A percentile compares a stretch with the other conserved stretches of the same genome.
Evolutionary conservation across 2,113 vertebrate genomes (phyloP).

Genomic region (Paramisgurnus dabryanus): DNA sequence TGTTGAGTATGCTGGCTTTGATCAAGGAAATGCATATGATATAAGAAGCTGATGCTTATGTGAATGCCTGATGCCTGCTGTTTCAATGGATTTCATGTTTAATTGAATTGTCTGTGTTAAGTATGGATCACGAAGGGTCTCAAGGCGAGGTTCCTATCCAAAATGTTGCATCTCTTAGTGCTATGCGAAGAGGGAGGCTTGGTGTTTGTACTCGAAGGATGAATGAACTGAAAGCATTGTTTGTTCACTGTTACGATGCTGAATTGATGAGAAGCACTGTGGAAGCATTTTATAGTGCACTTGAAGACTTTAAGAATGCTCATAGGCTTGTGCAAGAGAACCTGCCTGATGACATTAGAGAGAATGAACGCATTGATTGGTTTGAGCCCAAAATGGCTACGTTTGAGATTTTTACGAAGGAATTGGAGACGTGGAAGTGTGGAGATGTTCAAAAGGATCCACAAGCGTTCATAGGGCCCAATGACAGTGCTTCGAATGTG

Average conservation of each 20-base stretch:
- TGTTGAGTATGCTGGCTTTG: background rate
- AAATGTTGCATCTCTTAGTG: background rate
- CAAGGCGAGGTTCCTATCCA: background rate
- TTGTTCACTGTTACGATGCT: background rate
- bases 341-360: background rate
- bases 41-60: background rate
- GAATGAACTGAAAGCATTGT: background rate
- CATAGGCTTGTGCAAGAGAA: background rate
- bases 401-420: background rate
- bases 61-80: background rate
- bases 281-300: background rate
- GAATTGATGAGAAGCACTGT: background rate
- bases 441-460: background rate
- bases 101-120: background rate
- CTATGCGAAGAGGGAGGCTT: background rate
- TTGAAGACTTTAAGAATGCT: conserved; percentile 6
- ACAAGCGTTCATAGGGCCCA: background rate
- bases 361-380: background rate
- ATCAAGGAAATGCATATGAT: background rate
- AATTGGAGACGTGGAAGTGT: background rate
- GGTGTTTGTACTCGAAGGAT: background rate
- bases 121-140: background rate
- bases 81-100: background rate
- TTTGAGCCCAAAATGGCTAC: conserved; percentile 1
- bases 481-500: background rate